These are phyloP conservation scores for Spea hammondii DNA, from an alignment of 2,797 vertebrate species.

Conservation along the genomic window DNA sequence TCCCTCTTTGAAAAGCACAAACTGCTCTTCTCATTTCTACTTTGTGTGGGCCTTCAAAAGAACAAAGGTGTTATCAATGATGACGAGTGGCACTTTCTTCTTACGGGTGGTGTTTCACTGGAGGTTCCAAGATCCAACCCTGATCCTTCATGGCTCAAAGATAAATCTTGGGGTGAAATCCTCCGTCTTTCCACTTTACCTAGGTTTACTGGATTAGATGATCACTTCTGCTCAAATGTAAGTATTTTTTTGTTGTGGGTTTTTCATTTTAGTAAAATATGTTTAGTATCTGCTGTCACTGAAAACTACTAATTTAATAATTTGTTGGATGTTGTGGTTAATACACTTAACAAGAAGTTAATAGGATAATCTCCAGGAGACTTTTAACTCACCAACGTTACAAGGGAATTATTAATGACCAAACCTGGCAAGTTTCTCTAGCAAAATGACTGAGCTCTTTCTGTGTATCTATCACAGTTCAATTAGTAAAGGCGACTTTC, in stretches of 20 bases:
- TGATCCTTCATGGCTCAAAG: constrained; percentile 58
- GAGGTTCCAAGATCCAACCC: constrained; percentile 58
- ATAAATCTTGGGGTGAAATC: constrained; percentile 58
- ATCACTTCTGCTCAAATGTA: constrained; percentile 53
- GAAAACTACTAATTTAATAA: no score
- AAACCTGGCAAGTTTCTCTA: no score
- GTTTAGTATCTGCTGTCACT: no score
- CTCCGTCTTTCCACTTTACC: constrained; percentile 57
- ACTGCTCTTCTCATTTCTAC: constrained; percentile 61
- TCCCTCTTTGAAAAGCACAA: constrained; percentile 62
- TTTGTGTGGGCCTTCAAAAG: constrained; percentile 60
- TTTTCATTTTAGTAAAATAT: constrained; percentile 13
- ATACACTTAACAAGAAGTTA: no score
- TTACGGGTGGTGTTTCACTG: constrained; percentile 57
- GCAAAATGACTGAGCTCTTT: no score
- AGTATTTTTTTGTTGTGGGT: constrained; percentile 36
- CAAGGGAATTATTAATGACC: no score
- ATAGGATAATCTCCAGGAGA: no score
- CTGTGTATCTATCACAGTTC: no score
- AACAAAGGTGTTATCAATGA: constrained; percentile 61
- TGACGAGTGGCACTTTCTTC: constrained; percentile 61
- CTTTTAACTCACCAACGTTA: no score
- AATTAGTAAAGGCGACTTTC: no score
- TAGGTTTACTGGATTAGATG: constrained; percentile 53
- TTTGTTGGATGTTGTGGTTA: no score